These are phyloP conservation scores for Corynorhinus townsendii DNA, from an alignment of 2,113 vertebrate genomes.

Conservation along the genomic window DNA sequence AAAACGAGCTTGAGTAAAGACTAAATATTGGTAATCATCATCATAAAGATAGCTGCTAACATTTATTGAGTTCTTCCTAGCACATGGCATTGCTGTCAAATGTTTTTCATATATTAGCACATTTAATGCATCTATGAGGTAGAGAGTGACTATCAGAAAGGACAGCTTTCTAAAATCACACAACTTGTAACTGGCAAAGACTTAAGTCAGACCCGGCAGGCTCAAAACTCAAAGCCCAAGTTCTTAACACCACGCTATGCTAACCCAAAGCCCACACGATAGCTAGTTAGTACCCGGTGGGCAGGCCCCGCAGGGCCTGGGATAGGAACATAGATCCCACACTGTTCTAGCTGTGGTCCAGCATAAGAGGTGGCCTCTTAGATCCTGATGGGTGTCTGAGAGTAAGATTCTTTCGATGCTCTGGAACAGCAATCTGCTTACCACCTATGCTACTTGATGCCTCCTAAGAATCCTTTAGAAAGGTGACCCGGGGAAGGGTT, in stretches of 20 bases:
- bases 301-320: fast-evolving
- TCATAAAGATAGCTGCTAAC: neutral
- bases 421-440: neutral
- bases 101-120: neutral
- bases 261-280: neutral
- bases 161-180: neutral
- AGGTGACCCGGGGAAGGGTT: neutral
- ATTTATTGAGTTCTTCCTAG: neutral
- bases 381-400: neutral
- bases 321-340: neutral
- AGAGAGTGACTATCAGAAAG: neutral
- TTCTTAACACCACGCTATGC: neutral
- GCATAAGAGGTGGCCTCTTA: neutral
- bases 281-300: neutral
- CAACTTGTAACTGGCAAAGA: neutral
- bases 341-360: neutral
- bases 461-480: neutral
- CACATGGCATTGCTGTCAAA: no score
- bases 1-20: neutral
- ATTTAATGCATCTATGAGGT: neutral
- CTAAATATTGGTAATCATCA: neutral
- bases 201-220: neutral
- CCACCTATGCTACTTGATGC: neutral
- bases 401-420: neutral
- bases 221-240: neutral